Conservation (phyloP, 2,113 vertebrate species). For the Pelmatolapia mariae region DNA sequence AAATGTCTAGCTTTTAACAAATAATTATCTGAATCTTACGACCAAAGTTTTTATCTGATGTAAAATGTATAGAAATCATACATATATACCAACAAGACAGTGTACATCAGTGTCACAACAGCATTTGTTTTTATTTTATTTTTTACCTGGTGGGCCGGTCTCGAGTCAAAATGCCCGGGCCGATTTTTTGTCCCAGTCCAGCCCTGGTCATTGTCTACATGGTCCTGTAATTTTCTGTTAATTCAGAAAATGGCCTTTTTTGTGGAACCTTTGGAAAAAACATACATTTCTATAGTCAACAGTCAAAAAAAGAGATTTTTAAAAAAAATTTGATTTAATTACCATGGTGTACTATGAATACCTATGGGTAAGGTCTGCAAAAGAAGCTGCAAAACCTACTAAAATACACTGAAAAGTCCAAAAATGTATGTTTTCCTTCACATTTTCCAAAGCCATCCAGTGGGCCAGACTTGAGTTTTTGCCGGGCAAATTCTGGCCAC, state of each 20-base stretch:
- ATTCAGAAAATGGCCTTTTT: neutral
- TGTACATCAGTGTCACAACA: too few relatives aligned
- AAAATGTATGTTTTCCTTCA: neutral
- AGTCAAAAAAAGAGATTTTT: neutral
- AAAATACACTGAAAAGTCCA: neutral
- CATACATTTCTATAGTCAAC: neutral
- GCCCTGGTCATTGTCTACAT: neutral
- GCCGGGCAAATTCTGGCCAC: neutral
- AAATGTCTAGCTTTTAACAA: too few relatives aligned
- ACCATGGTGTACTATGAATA: neutral
- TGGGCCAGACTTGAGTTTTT: neutral
- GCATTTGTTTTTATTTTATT: too few relatives aligned
- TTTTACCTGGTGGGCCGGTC: too few relatives aligned
- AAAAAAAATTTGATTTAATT: neutral
- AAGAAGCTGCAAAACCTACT: neutral
- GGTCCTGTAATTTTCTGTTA: neutral
- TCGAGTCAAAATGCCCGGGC: too few relatives aligned
- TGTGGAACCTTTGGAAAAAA: neutral
- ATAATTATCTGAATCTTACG: too few relatives aligned
- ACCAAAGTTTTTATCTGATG: too few relatives aligned
- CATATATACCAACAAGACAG: too few relatives aligned
- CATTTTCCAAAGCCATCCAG: neutral
- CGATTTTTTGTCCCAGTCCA: too few relatives aligned
- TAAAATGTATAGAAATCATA: too few relatives aligned
- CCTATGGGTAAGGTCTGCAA: neutral